Base-by-base conservation (phyloP, 1,140 invertebrate species). In the Melipona quadrifasciata region DNA sequence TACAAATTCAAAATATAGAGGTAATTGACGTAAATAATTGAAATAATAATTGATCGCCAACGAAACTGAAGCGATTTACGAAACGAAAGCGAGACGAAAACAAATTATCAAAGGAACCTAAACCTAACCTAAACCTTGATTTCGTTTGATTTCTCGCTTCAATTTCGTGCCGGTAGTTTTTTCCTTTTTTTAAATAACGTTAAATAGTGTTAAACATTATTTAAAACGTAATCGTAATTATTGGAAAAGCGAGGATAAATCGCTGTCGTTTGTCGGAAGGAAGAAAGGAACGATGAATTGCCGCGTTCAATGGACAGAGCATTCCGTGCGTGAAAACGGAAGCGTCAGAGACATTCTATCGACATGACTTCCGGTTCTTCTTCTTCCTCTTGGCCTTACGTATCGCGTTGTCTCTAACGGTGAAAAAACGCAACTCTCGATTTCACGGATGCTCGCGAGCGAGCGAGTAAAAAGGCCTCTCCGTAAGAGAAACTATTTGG, bases 271-370 rank as follows among this genome's bases (percentile, higher is more conserved):
- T 27, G 70, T 53, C 16, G 47, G n/a, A 72, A 27, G 24, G 5
- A 24, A 8, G 39, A 39, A 39, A 51, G 47, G 27, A 53, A 70
- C 68, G 68, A 70, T 24, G 21, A 71, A 71, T 47, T 47, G 14
- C 14, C 24, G 47, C 17, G 24, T 47, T 72, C 47, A n/a, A 51
- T 51, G 70, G 1, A 0, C 19, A 10, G 17, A 72, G 16, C 24
- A 51, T 72, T 72, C 16, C 16, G 16, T 51, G 70, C 70, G 47
- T 72, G 47, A n/a, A 72, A 72, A 72, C 70, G 70, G n/a, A 72
- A 53, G 70, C 70, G 47, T 27, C n/a, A 11, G 8, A 10, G 14
- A 53, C n/a, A 27, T 51, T 16, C 70, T 51, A 72, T 72, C 4
- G 70, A 2, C 47, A 17, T 6, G 6, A 24, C 51, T 72, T 53